Evolutionary conservation across 2,797 vertebrate genomes (phyloP), one percentile per base, ranked within the genome.

Genomic region (Rhinichthys osculus): DNA sequence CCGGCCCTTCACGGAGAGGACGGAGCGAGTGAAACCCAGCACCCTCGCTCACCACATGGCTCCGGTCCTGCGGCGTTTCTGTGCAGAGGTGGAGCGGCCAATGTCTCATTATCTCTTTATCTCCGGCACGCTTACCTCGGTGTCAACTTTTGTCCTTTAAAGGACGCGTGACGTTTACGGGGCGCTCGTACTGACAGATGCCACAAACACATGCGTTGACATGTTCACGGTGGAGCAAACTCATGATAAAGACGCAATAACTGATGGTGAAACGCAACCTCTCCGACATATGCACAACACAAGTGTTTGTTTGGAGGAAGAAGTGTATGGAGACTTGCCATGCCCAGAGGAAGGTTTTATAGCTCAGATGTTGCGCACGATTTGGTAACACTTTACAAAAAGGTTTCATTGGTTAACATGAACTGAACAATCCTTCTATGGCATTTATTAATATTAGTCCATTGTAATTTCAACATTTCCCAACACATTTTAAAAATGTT

Each of bases 31-130:
- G 93, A 95, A 94, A 94, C 91, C 90, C 90, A 40, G 90, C 94
- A 95, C 94, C 92, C 59, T 88, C 89, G 89, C 90, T 89, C 79
- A 84, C 92, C 93, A 94, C 93, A 93, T 94, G 93, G 88, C 91
- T 90, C 89, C 67, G 85, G 91, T 94, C 93, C 89, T 92, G 93
- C 93, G 90, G 88, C 90, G 82, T 80, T 86, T 85, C 88, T 91
- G 90, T 90, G 90, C 93, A 92, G 91, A 89, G 90, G 90, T 64
- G 57, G 23, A 64, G 27, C 93, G 87, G 92, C 92, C 91, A 91
- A 90, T 91, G 92, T 86, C 90, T 91, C 92, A 94, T 95, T 95
- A 94, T 93, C 93, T 91, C 92, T 94, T 95, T 94, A 95, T 93
- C 93, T 91, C 91, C 88, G 82, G 90, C 85, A 89, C 17, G 81